Conservation (phyloP, 2,888 invertebrate species). For the Didymodactylos carnosus region DNA sequence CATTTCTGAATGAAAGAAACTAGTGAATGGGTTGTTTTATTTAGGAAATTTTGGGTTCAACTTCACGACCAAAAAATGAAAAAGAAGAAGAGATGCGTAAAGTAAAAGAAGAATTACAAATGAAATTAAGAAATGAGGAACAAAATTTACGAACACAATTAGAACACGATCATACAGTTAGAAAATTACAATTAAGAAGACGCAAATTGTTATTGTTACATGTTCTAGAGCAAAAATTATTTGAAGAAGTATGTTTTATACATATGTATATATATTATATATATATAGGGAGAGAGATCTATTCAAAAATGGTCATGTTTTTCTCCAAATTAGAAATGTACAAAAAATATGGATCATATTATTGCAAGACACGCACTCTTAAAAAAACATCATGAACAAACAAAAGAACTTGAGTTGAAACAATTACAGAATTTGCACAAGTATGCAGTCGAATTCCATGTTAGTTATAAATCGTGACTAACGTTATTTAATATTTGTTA, state of each 20-base stretch:
- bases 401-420: background rate
- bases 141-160: background rate
- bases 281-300: no score
- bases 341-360: background rate
- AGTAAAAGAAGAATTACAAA: background rate
- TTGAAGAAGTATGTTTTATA: background rate
- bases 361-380: background rate
- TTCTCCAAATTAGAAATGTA: background rate
- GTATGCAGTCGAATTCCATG: background rate
- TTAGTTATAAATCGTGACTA: background rate
- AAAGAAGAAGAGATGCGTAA: background rate
- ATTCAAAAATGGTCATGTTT: background rate
- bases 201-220: background rate
- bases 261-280: no score
- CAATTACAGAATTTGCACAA: background rate
- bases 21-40: background rate
- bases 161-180: background rate
- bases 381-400: background rate
- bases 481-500: background rate
- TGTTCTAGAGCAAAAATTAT: background rate
- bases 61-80: background rate
- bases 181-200: background rate
- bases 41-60: background rate
- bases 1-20: background rate
- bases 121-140: background rate